These are phyloP conservation scores for Smithornis capensis DNA, from an alignment of 2,113 vertebrate species.

Conservation along the genomic window DNA sequence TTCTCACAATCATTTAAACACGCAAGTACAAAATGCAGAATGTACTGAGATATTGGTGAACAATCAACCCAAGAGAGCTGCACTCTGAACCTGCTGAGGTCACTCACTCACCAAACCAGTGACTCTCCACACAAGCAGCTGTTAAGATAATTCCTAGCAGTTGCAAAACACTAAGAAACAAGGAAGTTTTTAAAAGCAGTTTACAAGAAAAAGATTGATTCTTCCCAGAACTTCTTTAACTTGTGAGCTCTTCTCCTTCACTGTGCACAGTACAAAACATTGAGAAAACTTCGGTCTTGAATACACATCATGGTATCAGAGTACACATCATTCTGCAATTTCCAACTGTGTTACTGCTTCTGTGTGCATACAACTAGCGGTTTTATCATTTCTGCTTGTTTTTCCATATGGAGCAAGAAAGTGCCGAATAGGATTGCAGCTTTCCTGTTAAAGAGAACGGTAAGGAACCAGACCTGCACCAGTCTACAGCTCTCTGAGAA, in stretches of 20 bases:
- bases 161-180: not conserved
- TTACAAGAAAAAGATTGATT: not conserved
- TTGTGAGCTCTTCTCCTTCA: not conserved
- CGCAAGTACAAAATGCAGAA: not conserved
- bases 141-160: not conserved
- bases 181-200: not conserved
- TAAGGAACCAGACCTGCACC: not conserved
- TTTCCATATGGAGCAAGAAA: not conserved
- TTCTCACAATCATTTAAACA: not conserved
- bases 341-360: not conserved
- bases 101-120: not conserved
- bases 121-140: not conserved
- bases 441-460: not conserved
- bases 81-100: not conserved
- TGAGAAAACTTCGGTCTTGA: not conserved
- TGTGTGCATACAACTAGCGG: accelerated
- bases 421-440: not conserved
- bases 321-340: not conserved
- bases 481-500: not conserved
- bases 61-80: not conserved
- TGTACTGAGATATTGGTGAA: not conserved
- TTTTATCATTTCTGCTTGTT: not conserved
- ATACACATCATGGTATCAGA: not conserved
- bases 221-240: not conserved
- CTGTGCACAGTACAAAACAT: not conserved